phyloP scores from a whole-genome alignment of 1,140 invertebrate genomes.

The Glossosoma conforme region DNA sequence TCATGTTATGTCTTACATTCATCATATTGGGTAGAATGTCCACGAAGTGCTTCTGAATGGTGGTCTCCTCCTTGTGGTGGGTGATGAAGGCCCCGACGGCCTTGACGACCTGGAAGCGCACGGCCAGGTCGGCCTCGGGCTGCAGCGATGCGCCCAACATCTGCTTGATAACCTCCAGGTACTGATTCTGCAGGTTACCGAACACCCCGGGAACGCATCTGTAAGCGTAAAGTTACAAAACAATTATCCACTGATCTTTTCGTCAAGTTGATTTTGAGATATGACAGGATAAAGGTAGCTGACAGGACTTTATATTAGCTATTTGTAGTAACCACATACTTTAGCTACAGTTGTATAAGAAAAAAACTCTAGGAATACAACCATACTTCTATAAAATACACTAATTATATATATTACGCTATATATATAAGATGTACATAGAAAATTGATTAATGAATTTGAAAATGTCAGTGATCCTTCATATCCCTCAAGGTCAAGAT shows the following conservation, averaged over 20 bases:
- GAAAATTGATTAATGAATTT: no score
- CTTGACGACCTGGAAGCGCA: constrained; percentile 75
- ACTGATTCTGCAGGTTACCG: constrained; percentile 90
- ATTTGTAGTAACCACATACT: no score
- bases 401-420: no score
- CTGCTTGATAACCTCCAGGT: constrained; percentile 90
- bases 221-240: constrained; percentile 31
- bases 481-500: no score
- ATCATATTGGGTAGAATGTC: constrained; percentile 78
- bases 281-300: no score
- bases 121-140: constrained; percentile 63
- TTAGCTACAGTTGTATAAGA: no score
- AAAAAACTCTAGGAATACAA: no score
- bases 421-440: no score
- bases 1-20: constrained; percentile 44
- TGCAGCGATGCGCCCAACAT: constrained; percentile 83
- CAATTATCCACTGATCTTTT: no score
- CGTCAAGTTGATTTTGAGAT: no score
- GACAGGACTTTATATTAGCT: neutral
- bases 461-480: no score
- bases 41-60: constrained; percentile 81
- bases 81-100: constrained; percentile 87
- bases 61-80: constrained; percentile 84
- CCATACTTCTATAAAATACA: no score
- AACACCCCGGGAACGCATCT: constrained; percentile 93